phyloP scores from a whole-genome alignment of 2,888 invertebrate species.

The Ectropis crepuscularia region DNA sequence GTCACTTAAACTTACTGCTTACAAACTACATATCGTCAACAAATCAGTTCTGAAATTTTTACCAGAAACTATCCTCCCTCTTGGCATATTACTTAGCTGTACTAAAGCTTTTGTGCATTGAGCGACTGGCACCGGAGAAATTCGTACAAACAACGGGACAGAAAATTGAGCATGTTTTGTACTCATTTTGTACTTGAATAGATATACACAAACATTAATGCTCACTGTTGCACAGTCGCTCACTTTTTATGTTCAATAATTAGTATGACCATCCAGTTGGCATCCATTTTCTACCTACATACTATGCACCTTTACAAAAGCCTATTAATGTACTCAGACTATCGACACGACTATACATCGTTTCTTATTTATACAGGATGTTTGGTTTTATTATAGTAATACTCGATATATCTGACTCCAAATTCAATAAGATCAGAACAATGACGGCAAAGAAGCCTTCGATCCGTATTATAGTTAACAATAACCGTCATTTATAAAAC shows the following conservation, averaged over 20 bases:
- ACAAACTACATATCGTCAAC: slow-evolving; percentile 70
- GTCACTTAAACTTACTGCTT: slow-evolving; percentile 71
- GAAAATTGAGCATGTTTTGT: neutral
- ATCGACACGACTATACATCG: slow-evolving; percentile 29
- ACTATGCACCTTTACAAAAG: slow-evolving; percentile 37
- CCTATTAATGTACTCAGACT: slow-evolving; percentile 40
- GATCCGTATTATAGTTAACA: no score
- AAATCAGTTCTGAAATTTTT: slow-evolving; percentile 73
- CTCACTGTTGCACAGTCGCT: slow-evolving; percentile 7
- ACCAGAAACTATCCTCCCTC: slow-evolving; percentile 51
- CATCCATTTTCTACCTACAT: slow-evolving; percentile 36
- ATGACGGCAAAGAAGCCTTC: no score
- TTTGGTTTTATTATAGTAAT: no score
- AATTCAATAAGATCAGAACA: no score
- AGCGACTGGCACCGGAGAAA: slow-evolving; percentile 6
- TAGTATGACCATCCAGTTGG: slow-evolving; percentile 31
- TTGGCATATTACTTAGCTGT: slow-evolving; percentile 45
- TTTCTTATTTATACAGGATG: slow-evolving; percentile 39
- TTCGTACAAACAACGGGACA: neutral
- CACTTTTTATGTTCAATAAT: slow-evolving; percentile 12
- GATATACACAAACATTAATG: neutral
- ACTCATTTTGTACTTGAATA: slow-evolving; percentile 1
- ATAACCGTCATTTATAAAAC: no score
- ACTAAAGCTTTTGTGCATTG: slow-evolving; percentile 18
- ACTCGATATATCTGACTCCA: no score